These are phyloP conservation scores for rabbit (Oryctolagus cuniculus) DNA, from an alignment of 2,113 vertebrate genomes.

Conservation along the genomic window mOryCun1.1 NC_091433.1:102797501-102798000, in stretches of 20 bases:
- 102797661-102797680: not conserved
- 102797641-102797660: not conserved
- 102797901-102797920: not conserved
- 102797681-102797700: not conserved
- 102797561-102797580: fast-evolving
- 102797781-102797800: not conserved
- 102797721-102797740: not conserved
- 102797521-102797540: not conserved
- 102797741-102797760: fast-evolving
- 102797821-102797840: too few relatives aligned
- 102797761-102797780: not conserved
- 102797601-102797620: too few relatives aligned
- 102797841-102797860: not conserved
- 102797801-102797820: not conserved
- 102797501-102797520: not conserved
- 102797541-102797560: not conserved
- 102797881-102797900: not conserved
- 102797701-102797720: fast-evolving
- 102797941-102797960: not conserved
- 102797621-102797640: too few relatives aligned
- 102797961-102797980: not conserved
- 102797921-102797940: not conserved
- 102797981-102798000: not conserved
- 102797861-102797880: not conserved
- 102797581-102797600: not conserved